Base-by-base conservation (phyloP, 2,888 invertebrate genomes). In the Myathropa florea region DNA sequence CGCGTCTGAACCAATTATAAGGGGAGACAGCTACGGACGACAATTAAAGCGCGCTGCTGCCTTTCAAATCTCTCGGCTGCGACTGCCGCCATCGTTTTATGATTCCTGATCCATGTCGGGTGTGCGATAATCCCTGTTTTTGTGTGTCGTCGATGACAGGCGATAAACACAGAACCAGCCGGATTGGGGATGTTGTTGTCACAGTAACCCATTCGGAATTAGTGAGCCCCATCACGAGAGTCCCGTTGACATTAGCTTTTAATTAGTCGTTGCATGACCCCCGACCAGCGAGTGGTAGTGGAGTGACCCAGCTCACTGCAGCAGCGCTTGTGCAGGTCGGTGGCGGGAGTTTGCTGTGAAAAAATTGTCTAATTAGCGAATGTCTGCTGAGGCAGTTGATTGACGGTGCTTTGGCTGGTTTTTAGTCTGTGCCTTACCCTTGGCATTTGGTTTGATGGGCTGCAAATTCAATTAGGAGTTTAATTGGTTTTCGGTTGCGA, bases 221-320 rank as follows among this genome's bases (percentile, higher is more conserved):
- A 64, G 82, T 55, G 12, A 75, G 78, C 77, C 75, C 67, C 57
- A 55, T 82, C 86, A 79, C 83, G 78, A 75, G 82, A 70, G 39
- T 75, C 55, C 68, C 61, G 71, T 78, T 60, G 75, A 83, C 83
- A 71, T 83, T 86, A 14, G 73, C 61, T 83, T 86, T 86, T 86
- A 86, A 86, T 86, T 85, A 85, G 72, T 85, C 64, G 64, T 7
- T 18, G 18, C 18, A 18, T 18, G 18, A 18, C 2, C n/a, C 33
- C 33, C 10, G 30, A 10, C 30, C 30, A 1, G 10, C 10, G 10
- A 30, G 30, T 9, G 10, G 30, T 30, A 6, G 4, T 46, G n/a
- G 46, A 39, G 4, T 4, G 46, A 6, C 46, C 64, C 39, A 18
- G 6, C 30, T 30, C 10, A 30, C 0, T 30, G 30, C 30, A n/a